A percentile compares a stretch with the other conserved stretches of the same genome.
Conservation (phyloP, 1,140 invertebrate genomes). For the Pararge aegeria region DNA sequence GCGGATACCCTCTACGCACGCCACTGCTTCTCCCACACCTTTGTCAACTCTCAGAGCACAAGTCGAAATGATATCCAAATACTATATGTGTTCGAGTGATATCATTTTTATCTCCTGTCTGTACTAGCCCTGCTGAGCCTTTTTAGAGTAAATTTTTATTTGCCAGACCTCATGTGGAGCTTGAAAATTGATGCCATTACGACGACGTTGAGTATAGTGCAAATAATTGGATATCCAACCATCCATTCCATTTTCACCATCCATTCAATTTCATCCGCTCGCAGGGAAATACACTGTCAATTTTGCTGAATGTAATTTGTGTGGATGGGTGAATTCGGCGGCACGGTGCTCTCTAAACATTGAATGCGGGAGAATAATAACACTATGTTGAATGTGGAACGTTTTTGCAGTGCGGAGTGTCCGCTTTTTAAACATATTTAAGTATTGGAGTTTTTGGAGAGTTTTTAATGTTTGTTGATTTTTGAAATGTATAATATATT, state of each 20-base stretch:
- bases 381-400: not conserved
- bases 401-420: not conserved
- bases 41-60: no score
- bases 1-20: no score
- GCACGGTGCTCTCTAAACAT: not conserved
- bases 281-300: not conserved
- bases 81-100: no score
- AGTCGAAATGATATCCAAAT: no score
- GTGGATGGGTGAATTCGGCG: not conserved
- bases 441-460: not conserved
- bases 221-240: not conserved
- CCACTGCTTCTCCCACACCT: no score
- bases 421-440: not conserved
- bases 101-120: no score
- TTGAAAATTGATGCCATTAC: not conserved
- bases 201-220: not conserved
- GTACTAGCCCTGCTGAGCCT: no score
- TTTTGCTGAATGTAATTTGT: not conserved
- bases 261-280: not conserved
- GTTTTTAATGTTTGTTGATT: not conserved
- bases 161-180: not conserved
- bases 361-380: not conserved
- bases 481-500: no score
- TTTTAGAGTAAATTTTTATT: no score
- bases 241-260: not conserved